Base-by-base conservation (phyloP, 2,113 vertebrate species). In the Phainopepla nitens region DNA sequence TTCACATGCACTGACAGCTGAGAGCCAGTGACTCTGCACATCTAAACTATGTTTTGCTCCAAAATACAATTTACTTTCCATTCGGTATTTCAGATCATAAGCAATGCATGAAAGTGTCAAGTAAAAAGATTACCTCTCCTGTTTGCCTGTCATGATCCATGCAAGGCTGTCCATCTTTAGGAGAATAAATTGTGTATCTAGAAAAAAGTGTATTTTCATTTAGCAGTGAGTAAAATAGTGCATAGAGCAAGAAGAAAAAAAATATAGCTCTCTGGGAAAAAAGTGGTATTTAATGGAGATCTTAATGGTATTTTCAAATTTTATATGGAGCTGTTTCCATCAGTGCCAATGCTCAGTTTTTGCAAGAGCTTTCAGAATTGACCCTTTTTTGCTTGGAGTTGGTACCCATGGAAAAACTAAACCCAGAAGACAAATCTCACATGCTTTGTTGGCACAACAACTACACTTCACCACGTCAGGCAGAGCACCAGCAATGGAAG, bases 101-200 rank as follows among this genome's bases (percentile, higher is more conserved):
- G 31, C 29, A 88, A 78, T 7, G 11, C 36, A 79, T 60, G 7
- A 49, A 73, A 85, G 36, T 1, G 3, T 21, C 50, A 90, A 53
- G 21, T 45, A 47, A 72, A 82, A 89, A 58, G 2, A 72, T 93
- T 97, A 99, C 99, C 99, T 99, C 99, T 97, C 99, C 99, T 61
- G 99, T 99, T 96, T 99, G 99, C 96, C 99, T 99, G 97, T 99
- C 99, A 91, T 99, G 99, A 97, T 99, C 99, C 99, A 99, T 99
- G 92, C 99, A 99, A 56, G 99, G 99, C 82, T 99, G 99, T 33
- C 99, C 99, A 96, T 99, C 99, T 97, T 99, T 99, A 57, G 99
- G 99, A 86, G 99, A 99, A 97, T 98, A 99, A 97, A 99, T 99
- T 36, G 99, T 99, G 28, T 99, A 99, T 35, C 99, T 99, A 96